Evolutionary conservation across 1,140 invertebrate species (phyloP).

Genomic region (Lucilia sericata): DNA sequence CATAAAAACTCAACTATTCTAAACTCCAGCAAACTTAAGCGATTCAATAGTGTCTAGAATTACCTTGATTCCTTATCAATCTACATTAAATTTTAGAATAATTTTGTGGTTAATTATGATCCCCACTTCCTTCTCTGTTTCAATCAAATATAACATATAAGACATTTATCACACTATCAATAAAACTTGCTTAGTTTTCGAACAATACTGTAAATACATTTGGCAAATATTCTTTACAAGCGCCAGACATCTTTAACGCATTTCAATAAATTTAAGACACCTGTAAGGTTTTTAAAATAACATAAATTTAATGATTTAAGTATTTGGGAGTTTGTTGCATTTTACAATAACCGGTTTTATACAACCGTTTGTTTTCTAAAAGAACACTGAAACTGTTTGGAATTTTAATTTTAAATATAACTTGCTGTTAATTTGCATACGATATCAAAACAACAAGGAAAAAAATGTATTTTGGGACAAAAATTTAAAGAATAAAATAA

Average conservation of each 20-base stretch:
- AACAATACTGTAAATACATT: too few species aligned
- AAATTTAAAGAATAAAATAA: neutral
- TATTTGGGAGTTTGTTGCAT: neutral
- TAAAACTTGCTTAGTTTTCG: too few species aligned
- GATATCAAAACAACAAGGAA: neutral
- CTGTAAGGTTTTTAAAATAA: neutral
- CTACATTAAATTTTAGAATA: too few species aligned
- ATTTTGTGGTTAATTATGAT: too few species aligned
- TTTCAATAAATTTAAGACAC: neutral
- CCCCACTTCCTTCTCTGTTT: too few species aligned
- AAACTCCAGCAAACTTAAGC: too few species aligned
- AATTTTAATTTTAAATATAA: neutral
- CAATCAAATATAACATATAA: too few species aligned
- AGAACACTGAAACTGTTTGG: neutral
- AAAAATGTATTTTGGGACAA: neutral
- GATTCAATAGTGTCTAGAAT: too few species aligned
- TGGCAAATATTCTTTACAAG: neutral
- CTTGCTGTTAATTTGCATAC: neutral
- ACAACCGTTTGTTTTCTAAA: neutral
- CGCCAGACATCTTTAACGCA: neutral
- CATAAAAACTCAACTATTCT: too few species aligned
- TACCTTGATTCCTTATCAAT: too few species aligned
- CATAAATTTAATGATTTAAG: neutral
- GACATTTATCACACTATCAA: too few species aligned
- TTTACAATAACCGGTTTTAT: constrained; percentile 16